Percentiles rank a stretch among this genome's conserved stretches.
Conservation (phyloP, 2,113 vertebrate species). For the Connochaetes taurinus region DNA sequence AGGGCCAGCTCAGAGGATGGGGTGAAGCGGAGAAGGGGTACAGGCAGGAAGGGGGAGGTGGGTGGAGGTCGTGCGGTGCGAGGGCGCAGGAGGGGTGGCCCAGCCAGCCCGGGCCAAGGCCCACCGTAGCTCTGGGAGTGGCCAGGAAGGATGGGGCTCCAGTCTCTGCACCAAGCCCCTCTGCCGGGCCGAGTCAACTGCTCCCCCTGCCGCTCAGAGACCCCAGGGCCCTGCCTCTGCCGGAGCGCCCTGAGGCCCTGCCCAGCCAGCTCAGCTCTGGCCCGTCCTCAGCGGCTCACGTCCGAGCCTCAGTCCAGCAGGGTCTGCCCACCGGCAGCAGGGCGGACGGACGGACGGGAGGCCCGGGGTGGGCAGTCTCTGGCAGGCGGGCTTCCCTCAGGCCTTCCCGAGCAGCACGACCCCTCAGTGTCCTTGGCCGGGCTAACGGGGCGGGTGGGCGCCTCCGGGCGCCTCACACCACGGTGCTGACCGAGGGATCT, state of each 20-base stretch:
- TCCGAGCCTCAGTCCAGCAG: slow-evolving; percentile 62
- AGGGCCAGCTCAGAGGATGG: neutral
- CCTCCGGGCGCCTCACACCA: slow-evolving; percentile 88
- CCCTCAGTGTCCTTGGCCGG: slow-evolving; percentile 68
- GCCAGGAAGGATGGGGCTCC: neutral
- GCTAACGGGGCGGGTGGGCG: slow-evolving; percentile 62
- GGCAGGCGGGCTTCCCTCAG: slow-evolving; percentile 58
- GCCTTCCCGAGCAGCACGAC: slow-evolving; percentile 69
- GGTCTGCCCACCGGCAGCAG: slow-evolving; percentile 58
- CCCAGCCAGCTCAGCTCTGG: slow-evolving; percentile 67
- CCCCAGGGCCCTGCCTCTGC: slow-evolving; percentile 70
- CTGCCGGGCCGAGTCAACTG: neutral
- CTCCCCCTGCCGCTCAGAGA: slow-evolving; percentile 30
- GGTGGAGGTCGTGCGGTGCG: neutral
- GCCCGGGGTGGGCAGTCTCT: slow-evolving; percentile 65
- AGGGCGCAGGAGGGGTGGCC: neutral
- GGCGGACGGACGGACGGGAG: slow-evolving; percentile 31
- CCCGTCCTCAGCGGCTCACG: slow-evolving; percentile 50
- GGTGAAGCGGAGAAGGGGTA: neutral
- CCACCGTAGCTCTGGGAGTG: neutral
- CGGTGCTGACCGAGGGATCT: slow-evolving; percentile 99
- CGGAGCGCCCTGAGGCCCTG: slow-evolving; percentile 62
- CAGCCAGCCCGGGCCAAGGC: neutral
- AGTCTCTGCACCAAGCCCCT: slow-evolving; percentile 24
- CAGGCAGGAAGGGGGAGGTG: neutral